Percentiles rank a stretch among this genome's conserved stretches.
Evolutionary conservation across 2,797 vertebrate species (phyloP).

Genomic region (Rhinatrema bivittatum): DNA sequence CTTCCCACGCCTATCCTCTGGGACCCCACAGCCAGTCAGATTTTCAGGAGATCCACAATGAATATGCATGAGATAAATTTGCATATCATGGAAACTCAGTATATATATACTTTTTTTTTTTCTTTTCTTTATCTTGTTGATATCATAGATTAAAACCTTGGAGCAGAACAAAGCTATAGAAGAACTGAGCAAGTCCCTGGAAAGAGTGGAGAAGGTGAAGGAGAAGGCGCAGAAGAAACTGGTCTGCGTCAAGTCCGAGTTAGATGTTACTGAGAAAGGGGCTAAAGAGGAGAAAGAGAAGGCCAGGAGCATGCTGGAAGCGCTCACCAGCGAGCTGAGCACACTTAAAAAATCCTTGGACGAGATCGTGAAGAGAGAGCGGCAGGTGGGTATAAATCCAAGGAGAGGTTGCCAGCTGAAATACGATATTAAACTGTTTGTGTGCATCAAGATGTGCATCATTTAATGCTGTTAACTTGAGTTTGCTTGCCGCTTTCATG

Average conservation of each 20-base stretch:
- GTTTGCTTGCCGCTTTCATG: too few species aligned
- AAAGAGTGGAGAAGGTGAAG: constrained; percentile 69
- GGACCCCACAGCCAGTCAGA: too few species aligned
- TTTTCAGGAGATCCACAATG: too few species aligned
- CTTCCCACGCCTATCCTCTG: too few species aligned
- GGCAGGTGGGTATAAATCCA: constrained; percentile 67
- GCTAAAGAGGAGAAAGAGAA: constrained; percentile 61
- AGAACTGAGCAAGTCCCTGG: constrained; percentile 67
- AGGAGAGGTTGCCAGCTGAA: neutral
- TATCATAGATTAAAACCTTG: constrained; percentile 68
- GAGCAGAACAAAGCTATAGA: constrained; percentile 75
- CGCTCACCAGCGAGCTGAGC: constrained; percentile 47
- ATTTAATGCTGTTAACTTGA: too few species aligned
- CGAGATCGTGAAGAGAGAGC: constrained; percentile 68
- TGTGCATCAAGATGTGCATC: too few species aligned
- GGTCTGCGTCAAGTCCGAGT: constrained; percentile 54
- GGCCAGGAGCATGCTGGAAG: constrained; percentile 39
- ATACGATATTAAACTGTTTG: too few species aligned
- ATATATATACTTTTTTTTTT: too few species aligned
- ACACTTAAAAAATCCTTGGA: constrained; percentile 57
- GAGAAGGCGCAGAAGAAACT: constrained; percentile 64
- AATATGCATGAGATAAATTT: too few species aligned
- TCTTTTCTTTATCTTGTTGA: neutral
- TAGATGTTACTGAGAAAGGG: constrained; percentile 53
- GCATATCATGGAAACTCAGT: too few species aligned